Base-by-base conservation (phyloP, 2,797 vertebrate species). In the Zalophus californianus region DNA sequence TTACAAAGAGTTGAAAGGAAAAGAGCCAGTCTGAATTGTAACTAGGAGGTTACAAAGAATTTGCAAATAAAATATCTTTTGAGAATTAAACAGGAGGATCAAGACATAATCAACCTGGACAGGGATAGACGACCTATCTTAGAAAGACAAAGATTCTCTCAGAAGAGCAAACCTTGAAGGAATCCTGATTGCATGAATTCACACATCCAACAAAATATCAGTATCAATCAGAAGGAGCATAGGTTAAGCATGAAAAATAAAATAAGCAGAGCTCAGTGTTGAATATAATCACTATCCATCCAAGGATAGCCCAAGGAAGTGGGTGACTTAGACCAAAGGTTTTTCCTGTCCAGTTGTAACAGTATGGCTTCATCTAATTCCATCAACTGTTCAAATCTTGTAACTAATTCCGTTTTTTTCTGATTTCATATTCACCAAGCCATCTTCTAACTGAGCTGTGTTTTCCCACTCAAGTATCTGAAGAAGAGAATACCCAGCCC, bases 211-310 rank as follows among this genome's bases (percentile, higher is more conserved):
- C 9, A 66, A 77, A 94, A 73, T 58, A 93, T 52, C 72, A 91
- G 3, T 95, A 96, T 72, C n/a, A 82, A 25, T 96, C 62, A 95
- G 38, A 50, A 78, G 41, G 12, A 85, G 9, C 1, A 18, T 54
- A 95, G 41, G 21, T 86, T 94, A 84, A 91, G 44, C 78, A 95
- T 84, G 44, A 90, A 73, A 94, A 89, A 44, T 72, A 91, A 96
- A 91, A 83, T 83, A 93, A 73, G 6, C 52, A 86, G 73, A 32
- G 12, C 79, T 96, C 32, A 62, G 9, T 25, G 50, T 86, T 56
- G 93, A 86, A 86, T 86, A 68, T 32, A 82, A 91, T 91, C 41
- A 86, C 6, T 78, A 35, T n/a, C 13, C 15, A 75, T n/a, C 38
- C 44, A 77, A 90, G 21, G 15, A 32, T 20, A 73, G 3, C 21